Evolutionary conservation across 2,797 vertebrate species (phyloP).

Genomic region (Amphiprion clarkii): DNA sequence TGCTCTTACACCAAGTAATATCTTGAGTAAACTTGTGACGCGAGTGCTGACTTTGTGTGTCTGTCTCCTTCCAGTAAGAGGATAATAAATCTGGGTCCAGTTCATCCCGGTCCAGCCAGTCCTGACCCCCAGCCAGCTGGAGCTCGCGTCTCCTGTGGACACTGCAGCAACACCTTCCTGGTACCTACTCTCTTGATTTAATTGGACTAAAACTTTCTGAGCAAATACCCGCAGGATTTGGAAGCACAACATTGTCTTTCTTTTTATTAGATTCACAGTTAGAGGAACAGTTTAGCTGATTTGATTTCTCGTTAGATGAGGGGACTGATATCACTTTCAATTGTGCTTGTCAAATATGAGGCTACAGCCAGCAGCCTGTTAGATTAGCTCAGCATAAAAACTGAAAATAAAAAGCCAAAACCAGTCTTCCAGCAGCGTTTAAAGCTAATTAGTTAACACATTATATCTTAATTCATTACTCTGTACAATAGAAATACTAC

Average conservation of each 20-base stretch:
- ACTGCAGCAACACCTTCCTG: conserved; percentile 96
- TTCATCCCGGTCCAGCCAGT: conserved; percentile 92
- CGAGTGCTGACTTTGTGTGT: conserved; percentile 39
- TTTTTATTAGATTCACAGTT: not conserved
- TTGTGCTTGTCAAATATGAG: no score
- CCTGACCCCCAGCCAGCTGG: conserved; percentile 93
- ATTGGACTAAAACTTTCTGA: not conserved
- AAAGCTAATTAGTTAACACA: no score
- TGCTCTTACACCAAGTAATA: conserved; percentile 4
- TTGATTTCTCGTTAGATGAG: no score
- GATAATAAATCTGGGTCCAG: conserved; percentile 94
- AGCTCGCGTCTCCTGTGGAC: conserved; percentile 93
- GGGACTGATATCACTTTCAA: no score
- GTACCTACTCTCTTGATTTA: conserved; percentile 70
- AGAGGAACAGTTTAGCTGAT: no score
- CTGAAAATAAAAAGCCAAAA: no score
- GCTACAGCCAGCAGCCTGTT: no score
- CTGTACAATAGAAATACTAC: no score
- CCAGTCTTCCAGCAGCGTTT: no score
- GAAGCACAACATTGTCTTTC: not conserved
- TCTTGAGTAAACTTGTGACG: not conserved
- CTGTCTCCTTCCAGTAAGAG: conserved; percentile 87
- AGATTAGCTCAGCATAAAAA: no score
- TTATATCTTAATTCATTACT: no score
- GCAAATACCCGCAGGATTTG: not conserved